Percentiles rank a stretch among this genome's conserved stretches.
These are phyloP conservation scores for Amblyjoppa proteus DNA, from an alignment of 2,888 invertebrate genomes.

Conservation along the genomic window DNA sequence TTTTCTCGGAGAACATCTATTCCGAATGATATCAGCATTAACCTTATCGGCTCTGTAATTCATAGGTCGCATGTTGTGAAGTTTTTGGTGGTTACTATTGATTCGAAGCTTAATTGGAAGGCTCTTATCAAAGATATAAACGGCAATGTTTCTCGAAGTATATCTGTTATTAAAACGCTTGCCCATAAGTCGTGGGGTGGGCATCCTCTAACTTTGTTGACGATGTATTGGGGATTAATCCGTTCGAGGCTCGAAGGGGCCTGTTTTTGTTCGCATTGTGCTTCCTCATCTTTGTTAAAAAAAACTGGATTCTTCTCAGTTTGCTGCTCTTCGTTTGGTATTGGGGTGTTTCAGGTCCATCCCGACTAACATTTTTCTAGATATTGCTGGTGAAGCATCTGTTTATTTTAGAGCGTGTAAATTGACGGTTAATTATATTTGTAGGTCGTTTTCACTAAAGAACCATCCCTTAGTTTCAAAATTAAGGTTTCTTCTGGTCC, in stretches of 20 bases:
- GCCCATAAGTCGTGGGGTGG: constrained; percentile 17
- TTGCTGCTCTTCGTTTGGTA: not conserved
- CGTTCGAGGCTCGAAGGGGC: constrained; percentile 28
- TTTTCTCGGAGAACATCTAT: constrained; percentile 8
- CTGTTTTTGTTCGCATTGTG: not conserved
- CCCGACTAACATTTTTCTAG: not conserved
- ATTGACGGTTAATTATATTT: not conserved
- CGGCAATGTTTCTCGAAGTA: not conserved
- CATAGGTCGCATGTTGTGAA: not conserved
- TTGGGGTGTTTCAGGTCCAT: not conserved
- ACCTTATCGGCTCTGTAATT: not conserved
- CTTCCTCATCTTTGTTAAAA: not conserved
- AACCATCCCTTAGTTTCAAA: not conserved
- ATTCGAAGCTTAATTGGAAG: constrained; percentile 32
- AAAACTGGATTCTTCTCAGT: not conserved
- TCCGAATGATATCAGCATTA: not conserved
- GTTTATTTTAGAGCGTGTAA: not conserved
- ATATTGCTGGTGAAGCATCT: not conserved
- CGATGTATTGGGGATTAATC: not conserved
- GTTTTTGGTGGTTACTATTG: constrained; percentile 16
- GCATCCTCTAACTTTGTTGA: not conserved
- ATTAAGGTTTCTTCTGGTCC: not conserved
- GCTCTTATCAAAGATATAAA: not conserved
- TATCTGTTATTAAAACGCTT: not conserved
- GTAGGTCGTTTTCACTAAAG: not conserved